Percentiles rank a stretch among this genome's conserved stretches.
Evolutionary conservation across 2,888 invertebrate genomes (phyloP).

Genomic region (Lymantria monacha): DNA sequence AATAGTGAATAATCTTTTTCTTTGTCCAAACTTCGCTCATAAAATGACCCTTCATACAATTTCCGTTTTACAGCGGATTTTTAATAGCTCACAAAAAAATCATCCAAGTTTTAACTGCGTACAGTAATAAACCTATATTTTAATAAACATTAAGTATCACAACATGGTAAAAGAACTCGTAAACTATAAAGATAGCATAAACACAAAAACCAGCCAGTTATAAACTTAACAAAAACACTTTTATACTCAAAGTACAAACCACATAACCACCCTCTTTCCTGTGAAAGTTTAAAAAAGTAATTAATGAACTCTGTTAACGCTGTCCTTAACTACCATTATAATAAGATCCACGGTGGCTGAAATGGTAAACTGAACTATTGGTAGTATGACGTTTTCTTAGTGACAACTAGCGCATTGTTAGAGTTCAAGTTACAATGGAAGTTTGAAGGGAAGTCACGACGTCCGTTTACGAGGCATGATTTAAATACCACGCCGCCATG

Average conservation of each 20-base stretch:
- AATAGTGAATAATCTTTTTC: too few relatives aligned
- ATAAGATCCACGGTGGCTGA: constrained; percentile 29
- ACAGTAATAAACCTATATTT: background rate
- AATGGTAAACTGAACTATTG: constrained; percentile 21
- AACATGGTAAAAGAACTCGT: constrained; percentile 11
- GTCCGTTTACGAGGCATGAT: constrained; percentile 57
- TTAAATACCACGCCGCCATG: constrained; percentile 67
- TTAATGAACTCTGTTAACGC: constrained; percentile 61
- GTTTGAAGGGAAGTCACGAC: constrained; percentile 44
- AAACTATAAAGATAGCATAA: constrained; percentile 23
- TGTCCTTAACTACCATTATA: constrained; percentile 37
- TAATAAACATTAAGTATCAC: constrained; percentile 1
- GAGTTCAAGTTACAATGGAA: constrained; percentile 44
- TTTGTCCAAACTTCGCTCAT: too few relatives aligned
- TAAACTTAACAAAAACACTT: constrained; percentile 22
- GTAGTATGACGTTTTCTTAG: constrained; percentile 11
- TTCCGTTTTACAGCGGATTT: background rate
- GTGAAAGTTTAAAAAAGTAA: constrained; percentile 60
- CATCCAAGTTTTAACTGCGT: background rate
- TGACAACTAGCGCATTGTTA: constrained; percentile 33
- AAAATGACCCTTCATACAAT: background rate
- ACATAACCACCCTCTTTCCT: constrained; percentile 46
- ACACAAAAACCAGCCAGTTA: constrained; percentile 18
- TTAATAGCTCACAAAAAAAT: background rate
- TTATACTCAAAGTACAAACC: constrained; percentile 26